Base-by-base conservation (phyloP, 2,888 invertebrate species). In the Allophyes oxyacanthae region DNA sequence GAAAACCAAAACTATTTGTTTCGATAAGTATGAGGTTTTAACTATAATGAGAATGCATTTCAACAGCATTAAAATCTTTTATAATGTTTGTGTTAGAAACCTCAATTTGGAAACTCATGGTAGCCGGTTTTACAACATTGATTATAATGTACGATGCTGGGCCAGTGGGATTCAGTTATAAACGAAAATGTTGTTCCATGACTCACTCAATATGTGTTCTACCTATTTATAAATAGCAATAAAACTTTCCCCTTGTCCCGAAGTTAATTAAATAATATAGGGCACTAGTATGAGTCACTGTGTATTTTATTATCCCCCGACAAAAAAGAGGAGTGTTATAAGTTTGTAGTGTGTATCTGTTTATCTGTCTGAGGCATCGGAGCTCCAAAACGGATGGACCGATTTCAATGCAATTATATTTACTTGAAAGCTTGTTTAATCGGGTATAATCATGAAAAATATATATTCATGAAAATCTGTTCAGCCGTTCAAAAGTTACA, bases 91-190 rank as follows among this genome's bases (percentile, higher is more conserved):
- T 52, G 45, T 75, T 68, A 86, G 78, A 85, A 82, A 86, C 85
- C 85, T 85, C 83, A 75, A 83, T 84, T 69, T 57, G 64, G 67
- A 63, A 68, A 76, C 66, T 72, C 77, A 72, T 73, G 72, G 57
- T 49, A 76, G 81, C 88, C 82, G 83, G 88, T 89, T 90, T 83
- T 82, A 77, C 79, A 65, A 68, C 65, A 76, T 84, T 77, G 76
- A 75, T 77, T 82, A 79, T 77, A 77, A 78, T 76, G 81, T 76
- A 83, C 72, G 73, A 77, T 85, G 81, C 68, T 75, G 77, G 80
- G 87, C 86, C 83, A 89, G 80, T 84, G 72, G 83, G 80, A 75
- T 85, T 83, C 45, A 58, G 55, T 50, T 62, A 57, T 44, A 34
- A 59, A 64, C 54, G 45, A 57, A 60, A 69, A 64, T 57, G 41